Conservation (phyloP, 2,888 invertebrate species). For the Lepidochrysops patricia region DNA sequence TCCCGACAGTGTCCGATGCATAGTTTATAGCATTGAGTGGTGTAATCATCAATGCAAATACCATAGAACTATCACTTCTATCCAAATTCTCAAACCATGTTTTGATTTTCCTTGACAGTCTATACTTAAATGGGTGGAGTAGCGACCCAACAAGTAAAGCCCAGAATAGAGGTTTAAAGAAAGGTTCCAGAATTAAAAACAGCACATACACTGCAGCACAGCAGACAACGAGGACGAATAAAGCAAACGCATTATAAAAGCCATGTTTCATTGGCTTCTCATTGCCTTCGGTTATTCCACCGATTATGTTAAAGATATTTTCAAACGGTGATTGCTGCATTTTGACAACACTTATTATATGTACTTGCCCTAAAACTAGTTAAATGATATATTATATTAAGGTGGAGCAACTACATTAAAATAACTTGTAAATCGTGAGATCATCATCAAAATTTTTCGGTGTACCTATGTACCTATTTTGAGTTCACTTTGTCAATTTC, state of each 20-base stretch:
- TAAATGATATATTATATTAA: not conserved
- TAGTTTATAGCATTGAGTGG: slow-evolving; percentile 86
- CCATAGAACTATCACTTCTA: slow-evolving; percentile 78
- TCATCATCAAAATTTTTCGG: slow-evolving; percentile 1
- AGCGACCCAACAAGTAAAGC: slow-evolving; percentile 97
- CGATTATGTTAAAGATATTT: slow-evolving; percentile 80
- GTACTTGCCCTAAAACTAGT: slow-evolving; percentile 17
- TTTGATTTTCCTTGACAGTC: slow-evolving; percentile 82
- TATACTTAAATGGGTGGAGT: slow-evolving; percentile 94
- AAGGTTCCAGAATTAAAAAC: slow-evolving; percentile 91
- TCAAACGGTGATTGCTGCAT: slow-evolving; percentile 77
- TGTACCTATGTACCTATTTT: too few species aligned
- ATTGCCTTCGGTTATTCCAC: slow-evolving; percentile 82
- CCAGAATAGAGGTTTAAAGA: slow-evolving; percentile 96
- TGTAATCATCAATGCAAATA: slow-evolving; percentile 74
- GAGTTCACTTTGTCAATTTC: not conserved
- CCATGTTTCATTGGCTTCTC: slow-evolving; percentile 94
- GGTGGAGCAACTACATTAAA: slow-evolving; percentile 13
- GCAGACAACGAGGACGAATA: slow-evolving; percentile 80
- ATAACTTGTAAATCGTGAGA: slow-evolving; percentile 9
- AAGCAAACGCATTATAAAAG: slow-evolving; percentile 91
- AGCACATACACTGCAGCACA: slow-evolving; percentile 83
- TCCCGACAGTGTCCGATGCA: slow-evolving; percentile 83
- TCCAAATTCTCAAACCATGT: slow-evolving; percentile 85
- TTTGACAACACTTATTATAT: slow-evolving; percentile 10